phyloP scores from a whole-genome alignment of 2,888 invertebrate species.

The Erebia palarica region DNA sequence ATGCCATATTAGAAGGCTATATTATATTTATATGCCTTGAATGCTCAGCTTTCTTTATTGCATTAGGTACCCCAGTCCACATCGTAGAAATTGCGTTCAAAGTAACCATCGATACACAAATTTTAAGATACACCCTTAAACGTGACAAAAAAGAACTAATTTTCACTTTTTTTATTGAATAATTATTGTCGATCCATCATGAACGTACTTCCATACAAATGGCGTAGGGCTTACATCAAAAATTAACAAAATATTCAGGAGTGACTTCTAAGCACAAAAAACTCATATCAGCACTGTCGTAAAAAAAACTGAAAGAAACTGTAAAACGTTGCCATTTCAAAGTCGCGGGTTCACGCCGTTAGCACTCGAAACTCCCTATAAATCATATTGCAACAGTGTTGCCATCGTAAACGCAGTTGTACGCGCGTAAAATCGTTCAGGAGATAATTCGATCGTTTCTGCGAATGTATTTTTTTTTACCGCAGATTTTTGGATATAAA shows the following conservation, averaged over 20 bases:
- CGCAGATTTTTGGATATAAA: background rate
- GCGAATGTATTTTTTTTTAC: slow-evolving; percentile 54
- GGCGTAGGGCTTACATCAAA: too few relatives aligned
- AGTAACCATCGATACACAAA: slow-evolving; percentile 38
- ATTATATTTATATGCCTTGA: slow-evolving; percentile 40
- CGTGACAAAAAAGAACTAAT: too few relatives aligned
- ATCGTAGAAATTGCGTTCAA: slow-evolving; percentile 44
- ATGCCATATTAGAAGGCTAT: slow-evolving; percentile 36
- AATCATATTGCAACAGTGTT: slow-evolving; percentile 60
- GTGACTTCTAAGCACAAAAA: slow-evolving; percentile 2
- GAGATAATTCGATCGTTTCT: slow-evolving; percentile 72
- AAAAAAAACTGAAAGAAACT: slow-evolving; percentile 41
- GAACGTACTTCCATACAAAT: too few relatives aligned
- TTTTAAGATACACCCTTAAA: too few relatives aligned
- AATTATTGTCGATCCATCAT: too few relatives aligned
- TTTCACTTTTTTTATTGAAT: too few relatives aligned
- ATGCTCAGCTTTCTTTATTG: slow-evolving; percentile 61
- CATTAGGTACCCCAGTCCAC: slow-evolving; percentile 61
- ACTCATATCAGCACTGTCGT: slow-evolving; percentile 1
- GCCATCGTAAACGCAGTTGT: slow-evolving; percentile 52
- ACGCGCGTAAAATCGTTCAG: slow-evolving; percentile 61
- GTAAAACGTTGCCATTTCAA: slow-evolving; percentile 59
- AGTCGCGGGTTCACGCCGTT: slow-evolving; percentile 50
- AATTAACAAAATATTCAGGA: too few relatives aligned
- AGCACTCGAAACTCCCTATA: slow-evolving; percentile 52